Percentiles rank a stretch among this genome's conserved stretches.
These are phyloP conservation scores for Temnothorax ravouxi DNA, from an alignment of 2,888 invertebrate species.

Conservation along the genomic window DNA sequence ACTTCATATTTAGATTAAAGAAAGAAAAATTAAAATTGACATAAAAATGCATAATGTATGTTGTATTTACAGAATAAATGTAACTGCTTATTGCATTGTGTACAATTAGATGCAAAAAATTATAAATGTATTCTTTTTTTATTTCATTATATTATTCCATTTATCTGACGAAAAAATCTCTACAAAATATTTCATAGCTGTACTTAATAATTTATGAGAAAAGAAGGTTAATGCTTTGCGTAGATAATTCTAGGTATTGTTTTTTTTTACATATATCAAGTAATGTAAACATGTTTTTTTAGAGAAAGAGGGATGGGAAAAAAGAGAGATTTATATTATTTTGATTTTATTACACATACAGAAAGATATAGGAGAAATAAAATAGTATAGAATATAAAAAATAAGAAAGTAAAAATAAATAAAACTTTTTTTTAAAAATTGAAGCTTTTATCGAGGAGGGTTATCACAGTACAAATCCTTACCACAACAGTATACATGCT, in stretches of 20 bases:
- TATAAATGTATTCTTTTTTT: no score
- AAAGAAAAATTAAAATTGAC: no score
- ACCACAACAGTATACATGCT: slow-evolving; percentile 96
- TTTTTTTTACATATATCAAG: not conserved
- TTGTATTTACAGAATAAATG: no score
- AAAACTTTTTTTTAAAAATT: slow-evolving; percentile 64
- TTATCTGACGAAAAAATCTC: not conserved
- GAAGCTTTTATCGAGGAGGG: slow-evolving; percentile 94
- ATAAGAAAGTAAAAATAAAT: not conserved
- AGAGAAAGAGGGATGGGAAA: no score
- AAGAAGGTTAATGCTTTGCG: not conserved
- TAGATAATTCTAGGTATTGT: not conserved
- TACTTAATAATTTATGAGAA: not conserved
- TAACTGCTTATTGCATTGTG: no score
- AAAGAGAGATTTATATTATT: not conserved
- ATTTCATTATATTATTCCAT: not conserved
- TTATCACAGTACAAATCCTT: slow-evolving; percentile 95
- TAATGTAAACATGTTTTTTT: no score
- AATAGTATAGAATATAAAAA: not conserved
- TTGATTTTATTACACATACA: not conserved
- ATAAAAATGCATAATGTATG: no score
- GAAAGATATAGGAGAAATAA: not conserved
- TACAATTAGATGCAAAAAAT: no score
- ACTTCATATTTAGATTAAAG: no score
- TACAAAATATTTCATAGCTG: not conserved